These are phyloP conservation scores for Hemicrepidius hirtus DNA, from an alignment of 2,888 invertebrate genomes.

Conservation along the genomic window DNA sequence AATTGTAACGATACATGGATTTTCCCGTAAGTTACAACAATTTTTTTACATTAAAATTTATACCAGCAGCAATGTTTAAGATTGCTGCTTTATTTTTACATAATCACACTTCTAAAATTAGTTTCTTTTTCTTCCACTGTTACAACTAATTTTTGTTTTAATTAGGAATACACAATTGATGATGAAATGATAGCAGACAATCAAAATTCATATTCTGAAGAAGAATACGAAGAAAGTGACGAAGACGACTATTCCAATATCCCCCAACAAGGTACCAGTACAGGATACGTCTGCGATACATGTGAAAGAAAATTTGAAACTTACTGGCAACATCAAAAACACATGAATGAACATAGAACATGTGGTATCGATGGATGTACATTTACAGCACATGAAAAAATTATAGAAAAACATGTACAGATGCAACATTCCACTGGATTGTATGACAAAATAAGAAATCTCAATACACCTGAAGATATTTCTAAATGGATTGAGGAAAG, in stretches of 20 bases:
- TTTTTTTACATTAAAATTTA: constrained; percentile 26
- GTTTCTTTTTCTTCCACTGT: neutral
- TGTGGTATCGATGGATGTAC: constrained; percentile 89
- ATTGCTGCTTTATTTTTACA: constrained; percentile 13
- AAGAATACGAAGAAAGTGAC: constrained; percentile 33
- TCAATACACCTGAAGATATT: constrained; percentile 88
- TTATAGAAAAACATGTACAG: constrained; percentile 86
- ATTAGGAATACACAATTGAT: constrained; percentile 2
- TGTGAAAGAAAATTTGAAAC: constrained; percentile 86
- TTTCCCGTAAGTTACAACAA: constrained; percentile 45
- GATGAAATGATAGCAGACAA: constrained; percentile 7
- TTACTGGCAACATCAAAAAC: constrained; percentile 77
- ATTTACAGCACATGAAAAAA: constrained; percentile 85
- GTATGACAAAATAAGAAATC: constrained; percentile 84
- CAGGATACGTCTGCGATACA: constrained; percentile 81
- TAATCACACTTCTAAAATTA: neutral
- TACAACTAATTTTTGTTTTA: neutral
- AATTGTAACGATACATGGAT: constrained; percentile 43
- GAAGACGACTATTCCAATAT: constrained; percentile 26
- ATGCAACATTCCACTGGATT: constrained; percentile 91
- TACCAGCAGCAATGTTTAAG: neutral
- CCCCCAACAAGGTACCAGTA: neutral
- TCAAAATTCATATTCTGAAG: neutral
- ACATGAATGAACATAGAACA: constrained; percentile 83
- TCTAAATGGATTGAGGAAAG: constrained; percentile 90